A percentile compares a stretch with the other conserved stretches of the same genome.
Evolutionary conservation across 2,113 vertebrate species (phyloP).

Genomic region (Hemichromis elongatus): DNA sequence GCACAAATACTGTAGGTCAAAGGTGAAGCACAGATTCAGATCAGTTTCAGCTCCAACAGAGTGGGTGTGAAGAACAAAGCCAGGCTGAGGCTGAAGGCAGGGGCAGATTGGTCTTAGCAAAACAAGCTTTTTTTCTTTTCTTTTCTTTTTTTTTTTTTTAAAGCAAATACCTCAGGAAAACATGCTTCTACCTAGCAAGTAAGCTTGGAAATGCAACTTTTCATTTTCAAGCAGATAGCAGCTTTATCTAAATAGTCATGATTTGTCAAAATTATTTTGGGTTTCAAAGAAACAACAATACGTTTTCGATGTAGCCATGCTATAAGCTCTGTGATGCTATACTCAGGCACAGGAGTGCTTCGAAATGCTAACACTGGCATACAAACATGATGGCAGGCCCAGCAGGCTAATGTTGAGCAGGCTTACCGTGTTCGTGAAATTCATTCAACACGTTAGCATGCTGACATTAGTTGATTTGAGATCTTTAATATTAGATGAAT

Average conservation of each 20-base stretch:
- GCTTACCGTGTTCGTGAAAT: not conserved
- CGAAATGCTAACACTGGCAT: not conserved
- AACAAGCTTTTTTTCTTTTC: not conserved
- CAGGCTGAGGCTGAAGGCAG: not conserved
- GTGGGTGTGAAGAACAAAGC: not conserved
- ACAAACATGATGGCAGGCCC: not conserved
- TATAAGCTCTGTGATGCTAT: not conserved
- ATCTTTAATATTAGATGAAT: not conserved
- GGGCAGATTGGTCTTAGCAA: not conserved
- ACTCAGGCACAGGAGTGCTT: not conserved
- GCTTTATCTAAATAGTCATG: not conserved
- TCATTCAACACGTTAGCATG: not conserved
- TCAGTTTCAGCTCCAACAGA: not conserved
- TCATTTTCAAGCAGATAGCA: not conserved
- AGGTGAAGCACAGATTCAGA: not conserved
- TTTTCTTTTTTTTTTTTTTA: accelerated
- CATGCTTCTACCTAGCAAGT: not conserved
- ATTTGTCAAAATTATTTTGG: not conserved
- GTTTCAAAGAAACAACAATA: not conserved
- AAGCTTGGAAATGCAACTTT: not conserved
- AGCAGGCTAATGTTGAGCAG: not conserved
- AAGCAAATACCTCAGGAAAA: not conserved
- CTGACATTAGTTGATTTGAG: not conserved
- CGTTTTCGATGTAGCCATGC: not conserved
- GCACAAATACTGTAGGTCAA: not conserved